These are phyloP conservation scores for Eupithecia abbreviata DNA, from an alignment of 2,888 invertebrate genomes.

Conservation along the genomic window DNA sequence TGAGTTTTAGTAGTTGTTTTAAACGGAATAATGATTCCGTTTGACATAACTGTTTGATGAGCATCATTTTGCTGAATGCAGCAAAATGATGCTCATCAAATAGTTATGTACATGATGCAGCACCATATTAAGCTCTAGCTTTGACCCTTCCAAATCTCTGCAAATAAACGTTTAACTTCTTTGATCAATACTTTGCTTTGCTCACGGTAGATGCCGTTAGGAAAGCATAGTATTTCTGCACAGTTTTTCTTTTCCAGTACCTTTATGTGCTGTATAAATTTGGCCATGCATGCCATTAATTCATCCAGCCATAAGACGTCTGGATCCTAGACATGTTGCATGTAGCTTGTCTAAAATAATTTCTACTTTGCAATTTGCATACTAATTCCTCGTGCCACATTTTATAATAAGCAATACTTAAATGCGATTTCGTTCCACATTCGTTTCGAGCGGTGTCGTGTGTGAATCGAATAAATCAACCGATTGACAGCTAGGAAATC, in stretches of 20 bases:
- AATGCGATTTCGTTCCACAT: conserved; percentile 51
- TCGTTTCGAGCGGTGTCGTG: conserved; percentile 57
- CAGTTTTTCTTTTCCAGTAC: not conserved
- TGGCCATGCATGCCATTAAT: not conserved
- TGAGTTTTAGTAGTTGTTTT: not conserved
- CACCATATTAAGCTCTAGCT: not conserved
- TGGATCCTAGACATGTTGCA: not conserved
- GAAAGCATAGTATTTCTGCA: too few relatives aligned
- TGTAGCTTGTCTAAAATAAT: conserved; percentile 4
- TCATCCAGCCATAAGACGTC: not conserved
- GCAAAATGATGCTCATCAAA: not conserved
- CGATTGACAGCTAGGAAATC: conserved; percentile 75
- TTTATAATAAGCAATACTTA: conserved; percentile 43
- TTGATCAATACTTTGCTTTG: not conserved
- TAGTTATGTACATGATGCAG: not conserved
- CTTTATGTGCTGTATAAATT: not conserved
- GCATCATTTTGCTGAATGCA: too few relatives aligned
- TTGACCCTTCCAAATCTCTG: not conserved
- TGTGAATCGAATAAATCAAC: conserved; percentile 75
- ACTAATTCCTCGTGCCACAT: conserved; percentile 40
- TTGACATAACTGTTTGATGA: too few relatives aligned
- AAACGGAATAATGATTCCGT: too few relatives aligned
- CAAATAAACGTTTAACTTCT: not conserved
- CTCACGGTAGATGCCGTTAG: not conserved
- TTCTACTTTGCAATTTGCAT: conserved; percentile 22